Base-by-base conservation (phyloP, 2,113 vertebrate genomes). In the Colaptes auratus region DNA sequence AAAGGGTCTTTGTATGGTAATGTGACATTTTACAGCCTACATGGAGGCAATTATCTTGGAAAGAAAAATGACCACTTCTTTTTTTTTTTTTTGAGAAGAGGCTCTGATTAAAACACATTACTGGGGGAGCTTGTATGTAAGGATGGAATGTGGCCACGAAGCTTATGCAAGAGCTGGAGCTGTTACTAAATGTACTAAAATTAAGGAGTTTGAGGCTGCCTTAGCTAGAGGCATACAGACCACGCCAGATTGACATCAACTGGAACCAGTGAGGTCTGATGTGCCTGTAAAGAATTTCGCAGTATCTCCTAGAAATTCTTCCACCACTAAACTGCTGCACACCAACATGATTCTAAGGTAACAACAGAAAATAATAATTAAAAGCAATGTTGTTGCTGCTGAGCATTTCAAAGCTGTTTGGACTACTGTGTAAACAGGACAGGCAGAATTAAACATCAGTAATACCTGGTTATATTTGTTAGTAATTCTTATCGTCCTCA, bases 1-100 rank as follows among this genome's bases (percentile, higher is more conserved):
- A 92, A 86, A 96, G 92, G 59, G 92, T 60, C 91, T 96, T 96
- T 97, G 91, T 97, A 95, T 96, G 95, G 73, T 96, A 95, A 97
- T 96, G 96, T 95, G 93, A 95, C 95, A 96, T 97, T 97, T 96
- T 82, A 76, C 87, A 94, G 91, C 66, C 91, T 82, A 81, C 64
- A 35, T 61, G 63, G 88, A 86, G 75, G 72, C 95, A 95, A 95
- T 96, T 92, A 89, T 95, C 77, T 88, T 63, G 61, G 77, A 90
- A 86, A 96, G 60, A 89, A 86, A 91, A 96, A 87, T 93, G 86
- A 90, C 91, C 88, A 39, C 2, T 6, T 71, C 56, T 5, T 64
- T 44, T 36, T 44, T 59, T 28, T 66, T 71, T 89, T 76, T 50
- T 85, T 84, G 33, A 93, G 91, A 86, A 66, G 58, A 89, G 44